phyloP scores from a whole-genome alignment of 2,113 vertebrate genomes.

The Odontesthes bonariensis region DNA sequence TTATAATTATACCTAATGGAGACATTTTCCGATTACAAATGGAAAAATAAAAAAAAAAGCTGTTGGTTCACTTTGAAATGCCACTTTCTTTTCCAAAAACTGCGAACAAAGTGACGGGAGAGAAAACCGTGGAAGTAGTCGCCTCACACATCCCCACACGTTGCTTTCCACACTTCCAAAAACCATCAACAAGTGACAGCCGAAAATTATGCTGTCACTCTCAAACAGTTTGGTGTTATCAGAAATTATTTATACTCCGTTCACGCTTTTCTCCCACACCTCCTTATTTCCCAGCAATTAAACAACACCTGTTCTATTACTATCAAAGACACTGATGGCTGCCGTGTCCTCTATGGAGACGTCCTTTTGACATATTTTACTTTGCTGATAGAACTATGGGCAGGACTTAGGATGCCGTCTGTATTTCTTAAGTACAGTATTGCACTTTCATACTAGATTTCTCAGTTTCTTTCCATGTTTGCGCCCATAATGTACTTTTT shows the following conservation, averaged over 20 bases:
- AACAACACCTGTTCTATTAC: slow-evolving; percentile 63
- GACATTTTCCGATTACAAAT: slow-evolving; percentile 48
- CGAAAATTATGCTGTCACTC: slow-evolving; percentile 46
- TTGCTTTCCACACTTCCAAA: background rate
- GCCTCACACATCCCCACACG: background rate
- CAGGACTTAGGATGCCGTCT: background rate
- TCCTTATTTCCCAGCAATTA: slow-evolving; percentile 59
- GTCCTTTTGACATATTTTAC: slow-evolving; percentile 30
- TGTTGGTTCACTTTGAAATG: slow-evolving; percentile 31
- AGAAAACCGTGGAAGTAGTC: background rate
- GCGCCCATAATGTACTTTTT: background rate
- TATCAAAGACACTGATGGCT: slow-evolving; percentile 46
- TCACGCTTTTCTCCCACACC: slow-evolving; percentile 49
- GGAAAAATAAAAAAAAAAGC: background rate
- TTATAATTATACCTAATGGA: slow-evolving; percentile 65
- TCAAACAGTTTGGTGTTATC: slow-evolving; percentile 29
- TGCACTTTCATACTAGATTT: background rate
- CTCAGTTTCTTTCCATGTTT: background rate
- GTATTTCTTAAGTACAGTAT: background rate
- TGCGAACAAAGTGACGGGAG: background rate
- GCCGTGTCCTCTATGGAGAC: slow-evolving; percentile 31
- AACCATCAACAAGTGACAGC: slow-evolving; percentile 28
- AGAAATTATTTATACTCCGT: slow-evolving; percentile 62
- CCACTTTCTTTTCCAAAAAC: background rate
- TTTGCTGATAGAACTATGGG: slow-evolving; percentile 26